Evolutionary conservation across 2,113 vertebrate species (phyloP), one percentile per base, ranked within the genome.

Genomic region (Manacus vitellinus): DNA sequence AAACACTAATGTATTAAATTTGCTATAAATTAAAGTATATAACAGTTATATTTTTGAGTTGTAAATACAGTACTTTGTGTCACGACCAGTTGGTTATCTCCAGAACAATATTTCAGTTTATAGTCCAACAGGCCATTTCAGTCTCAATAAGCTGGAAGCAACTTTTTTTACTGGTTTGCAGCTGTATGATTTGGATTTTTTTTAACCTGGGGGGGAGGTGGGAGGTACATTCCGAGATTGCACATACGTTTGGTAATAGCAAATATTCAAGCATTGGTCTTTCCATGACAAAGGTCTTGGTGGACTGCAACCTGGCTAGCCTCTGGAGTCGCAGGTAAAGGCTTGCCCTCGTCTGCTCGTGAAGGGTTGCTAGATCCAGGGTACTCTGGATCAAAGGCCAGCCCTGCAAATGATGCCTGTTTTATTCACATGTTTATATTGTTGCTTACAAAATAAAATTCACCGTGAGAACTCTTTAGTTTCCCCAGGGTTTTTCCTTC

Each of bases 1-100:
- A 99, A 99, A 99, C 99, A 99, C 99, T 99, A 99, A 99, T 99
- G 99, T 99, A 99, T 99, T 99, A 99, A 99, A 99, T 98, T 99
- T 99, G 98, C 98, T 99, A 98, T 98, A 99, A 98, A 99, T 99
- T 99, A 99, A 99, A 99, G 98, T 98, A 98, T 98, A 98, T 99
- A 97, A 98, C 97, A 97, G 92, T 94, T 97, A 87, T 94, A 96
- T 96, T 98, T 98, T 97, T 97, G 95, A 98, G 98, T 98, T 98
- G 97, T 98, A 97, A 96, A 97, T 97, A 98, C 95, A 95, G 94
- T 97, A 96, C 97, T 97, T 95, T 94, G 97, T 98, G 98, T 98
- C 97, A 93, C 62, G 7, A 96, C 93, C 92, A 89, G 95, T 88
- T 86, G 91, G 61, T 95, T 97, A 74, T 75, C 86, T 96, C 89